These are phyloP conservation scores for Formicarius rufipectus DNA, from an alignment of 2,113 vertebrate genomes.

Conservation along the genomic window DNA sequence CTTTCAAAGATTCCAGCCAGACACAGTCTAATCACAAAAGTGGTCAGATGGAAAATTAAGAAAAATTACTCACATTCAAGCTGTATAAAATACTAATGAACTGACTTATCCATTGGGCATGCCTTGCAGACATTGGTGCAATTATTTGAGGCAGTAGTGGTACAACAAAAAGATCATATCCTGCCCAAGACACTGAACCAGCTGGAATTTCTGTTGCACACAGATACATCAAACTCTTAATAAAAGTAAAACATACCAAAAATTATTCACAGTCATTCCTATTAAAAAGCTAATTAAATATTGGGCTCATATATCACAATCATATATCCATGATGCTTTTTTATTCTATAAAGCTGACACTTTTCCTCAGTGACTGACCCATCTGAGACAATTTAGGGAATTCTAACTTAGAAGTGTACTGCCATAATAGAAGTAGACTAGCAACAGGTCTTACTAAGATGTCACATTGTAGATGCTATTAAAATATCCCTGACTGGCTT, in stretches of 20 bases:
- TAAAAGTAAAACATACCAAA: not conserved
- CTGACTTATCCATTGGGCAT: not conserved
- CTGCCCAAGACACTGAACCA: not conserved
- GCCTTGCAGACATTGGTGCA: not conserved
- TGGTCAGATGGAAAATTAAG: not conserved
- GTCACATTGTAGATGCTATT: not conserved
- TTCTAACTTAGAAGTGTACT: not conserved
- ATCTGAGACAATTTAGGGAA: not conserved
- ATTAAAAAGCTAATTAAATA: not conserved
- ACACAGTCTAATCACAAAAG: not conserved
- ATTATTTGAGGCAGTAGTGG: not conserved
- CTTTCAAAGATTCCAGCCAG: not conserved
- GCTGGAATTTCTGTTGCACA: not conserved
- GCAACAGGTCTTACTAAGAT: not conserved
- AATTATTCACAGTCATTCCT: not conserved
- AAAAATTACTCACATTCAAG: constrained; percentile 6
- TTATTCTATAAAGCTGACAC: not conserved
- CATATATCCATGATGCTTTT: not conserved
- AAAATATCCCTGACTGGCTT: not conserved
- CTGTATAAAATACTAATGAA: not conserved
- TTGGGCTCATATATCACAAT: not conserved
- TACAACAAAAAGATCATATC: not conserved
- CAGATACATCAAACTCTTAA: not conserved
- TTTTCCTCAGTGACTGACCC: not conserved
- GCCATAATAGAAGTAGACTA: not conserved